Evolutionary conservation across 2,113 vertebrate species (phyloP).

Genomic region (Noturus placidus): DNA sequence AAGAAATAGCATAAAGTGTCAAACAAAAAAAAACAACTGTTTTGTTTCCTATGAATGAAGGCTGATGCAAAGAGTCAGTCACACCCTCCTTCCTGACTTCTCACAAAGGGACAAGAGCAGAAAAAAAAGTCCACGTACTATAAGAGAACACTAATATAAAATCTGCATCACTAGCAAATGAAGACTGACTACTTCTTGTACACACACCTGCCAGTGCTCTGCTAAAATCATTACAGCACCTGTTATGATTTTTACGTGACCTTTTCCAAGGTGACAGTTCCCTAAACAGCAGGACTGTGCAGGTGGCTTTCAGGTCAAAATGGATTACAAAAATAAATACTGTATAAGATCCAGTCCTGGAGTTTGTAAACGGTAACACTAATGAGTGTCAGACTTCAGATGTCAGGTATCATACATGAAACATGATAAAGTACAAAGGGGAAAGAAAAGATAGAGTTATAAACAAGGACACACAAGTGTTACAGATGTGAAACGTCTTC

Average conservation of each 20-base stretch:
- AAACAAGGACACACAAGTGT: not conserved
- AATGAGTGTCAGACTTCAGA: not conserved
- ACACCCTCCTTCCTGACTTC: not conserved
- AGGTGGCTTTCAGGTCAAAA: not conserved
- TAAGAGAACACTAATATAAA: not conserved
- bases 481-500: not conserved
- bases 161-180: slow-evolving; percentile 18
- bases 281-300: slow-evolving; percentile 26
- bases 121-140: not conserved
- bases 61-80: not conserved
- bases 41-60: not conserved
- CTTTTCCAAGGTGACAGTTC: slow-evolving; percentile 30
- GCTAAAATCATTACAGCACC: slow-evolving; percentile 14
- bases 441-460: not conserved
- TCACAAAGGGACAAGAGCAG: not conserved
- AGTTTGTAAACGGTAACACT: slow-evolving; percentile 4
- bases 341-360: not conserved
- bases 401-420: not conserved
- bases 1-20: not conserved
- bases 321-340: not conserved
- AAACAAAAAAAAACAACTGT: not conserved
- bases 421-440: not conserved
- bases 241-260: slow-evolving; percentile 16
- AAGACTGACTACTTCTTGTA: slow-evolving; percentile 31
- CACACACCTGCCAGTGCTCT: slow-evolving; percentile 39